These are phyloP conservation scores for Sycophila texana DNA, from an alignment of 2,888 invertebrate species.

Conservation along the genomic window DNA sequence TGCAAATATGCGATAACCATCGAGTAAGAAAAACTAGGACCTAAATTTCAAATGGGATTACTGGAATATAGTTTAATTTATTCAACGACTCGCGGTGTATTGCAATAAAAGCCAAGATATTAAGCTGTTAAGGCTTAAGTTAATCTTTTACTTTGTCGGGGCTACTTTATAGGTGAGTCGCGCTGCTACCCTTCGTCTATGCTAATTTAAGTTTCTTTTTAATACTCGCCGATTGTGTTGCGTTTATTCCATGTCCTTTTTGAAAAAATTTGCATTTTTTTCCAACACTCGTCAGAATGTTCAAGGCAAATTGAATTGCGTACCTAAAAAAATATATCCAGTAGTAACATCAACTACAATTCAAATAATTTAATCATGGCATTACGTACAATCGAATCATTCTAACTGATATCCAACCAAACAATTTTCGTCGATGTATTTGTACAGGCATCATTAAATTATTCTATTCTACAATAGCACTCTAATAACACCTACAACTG, in stretches of 20 bases:
- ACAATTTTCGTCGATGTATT: too few relatives aligned
- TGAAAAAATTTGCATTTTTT: not conserved
- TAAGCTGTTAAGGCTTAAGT: slow-evolving; percentile 54
- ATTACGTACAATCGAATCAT: too few relatives aligned
- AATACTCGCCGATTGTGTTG: not conserved
- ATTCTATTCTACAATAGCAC: too few relatives aligned
- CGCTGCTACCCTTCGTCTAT: not conserved
- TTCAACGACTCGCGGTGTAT: slow-evolving; percentile 10
- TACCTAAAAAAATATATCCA: too few relatives aligned
- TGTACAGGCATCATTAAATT: too few relatives aligned
- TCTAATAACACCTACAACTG: too few relatives aligned
- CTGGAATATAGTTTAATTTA: slow-evolving; percentile 35
- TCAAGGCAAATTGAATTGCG: too few relatives aligned
- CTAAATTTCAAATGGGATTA: slow-evolving; percentile 43
- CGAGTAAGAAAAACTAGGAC: slow-evolving; percentile 36
- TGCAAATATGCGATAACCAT: slow-evolving; percentile 44
- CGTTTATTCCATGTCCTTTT: not conserved
- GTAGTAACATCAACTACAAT: too few relatives aligned
- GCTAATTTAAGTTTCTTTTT: not conserved
- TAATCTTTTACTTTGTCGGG: too few relatives aligned
- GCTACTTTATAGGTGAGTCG: not conserved
- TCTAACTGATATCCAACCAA: too few relatives aligned
- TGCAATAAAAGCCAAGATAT: slow-evolving; percentile 59
- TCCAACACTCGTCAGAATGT: not conserved
- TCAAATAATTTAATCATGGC: too few relatives aligned